Base-by-base conservation (phyloP, 2,888 invertebrate species). In the Callyntrura sp. region DNA sequence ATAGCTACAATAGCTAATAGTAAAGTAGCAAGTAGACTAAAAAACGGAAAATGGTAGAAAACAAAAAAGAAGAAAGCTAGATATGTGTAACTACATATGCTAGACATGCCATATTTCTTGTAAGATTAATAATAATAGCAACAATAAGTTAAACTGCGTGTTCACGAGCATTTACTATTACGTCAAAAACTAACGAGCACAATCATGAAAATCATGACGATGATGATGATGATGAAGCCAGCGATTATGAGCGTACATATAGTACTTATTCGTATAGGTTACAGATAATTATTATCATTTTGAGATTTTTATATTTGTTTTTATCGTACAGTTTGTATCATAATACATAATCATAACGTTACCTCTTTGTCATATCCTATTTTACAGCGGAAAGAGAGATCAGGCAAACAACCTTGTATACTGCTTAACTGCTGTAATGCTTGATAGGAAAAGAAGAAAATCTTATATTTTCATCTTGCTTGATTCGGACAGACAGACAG, bases 401-500 rank as follows among this genome's bases (percentile, higher is more conserved):
- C 86, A 86, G 65, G 17, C 28, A 60, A 57, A 12, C 20, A 17
- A 17, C 14, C 5, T 68, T 68, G n/a, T 68, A 68, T 35, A 23
- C 14, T 76, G 48, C n/a, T 48, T 65, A 25, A 35, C 2, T 57
- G 60, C 55, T 43, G 35, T 25, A 45, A 43, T 62, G 57, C 4
- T 65, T 17, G 35, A 65, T 11, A 35, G 35, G 35, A 70, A 45
- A 60, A 60, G 55, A 28, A 55, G 28, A 78, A 81, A 70, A 87
- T 43, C 55, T 87, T 70, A 88, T 88, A 82, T 81, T 88, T 88
- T 73, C 87, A 88, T 88, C 25, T 73, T 12, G 51, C 28, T 70
- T 70, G 60, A 28, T 60, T 57, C 82, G 62, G 62, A 60, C 45
- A 12, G 51, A 51, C 23, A 48, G 76, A 76, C 51, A 85, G 20